A percentile compares a stretch with the other conserved stretches of the same genome.
phyloP scores from a whole-genome alignment of 2,888 invertebrate species.

The Perizoma flavofasciatum region DNA sequence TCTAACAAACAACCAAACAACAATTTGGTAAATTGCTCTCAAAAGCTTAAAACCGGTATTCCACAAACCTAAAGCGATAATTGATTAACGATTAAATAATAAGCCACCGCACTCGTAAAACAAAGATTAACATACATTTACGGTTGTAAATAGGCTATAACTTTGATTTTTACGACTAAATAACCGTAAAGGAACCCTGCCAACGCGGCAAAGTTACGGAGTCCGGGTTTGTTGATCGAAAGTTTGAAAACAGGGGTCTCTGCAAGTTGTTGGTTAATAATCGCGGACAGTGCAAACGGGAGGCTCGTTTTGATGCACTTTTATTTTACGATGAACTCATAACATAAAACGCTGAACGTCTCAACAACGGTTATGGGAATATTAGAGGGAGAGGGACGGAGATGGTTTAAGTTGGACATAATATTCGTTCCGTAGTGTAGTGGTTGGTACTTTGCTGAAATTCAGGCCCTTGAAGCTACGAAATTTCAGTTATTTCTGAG shows the following conservation, averaged over 20 bases:
- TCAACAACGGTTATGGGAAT: constrained; percentile 72
- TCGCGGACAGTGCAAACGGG: constrained; percentile 79
- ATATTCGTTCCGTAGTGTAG: constrained; percentile 16
- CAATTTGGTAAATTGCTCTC: constrained; percentile 27
- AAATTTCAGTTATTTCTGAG: too few relatives aligned
- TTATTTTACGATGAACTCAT: constrained; percentile 81
- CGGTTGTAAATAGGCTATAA: constrained; percentile 83
- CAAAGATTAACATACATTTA: constrained; percentile 84
- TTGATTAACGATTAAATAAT: constrained; percentile 82
- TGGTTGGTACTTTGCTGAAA: constrained; percentile 12
- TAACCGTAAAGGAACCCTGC: constrained; percentile 83
- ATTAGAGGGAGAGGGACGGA: constrained; percentile 53
- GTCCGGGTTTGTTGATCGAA: constrained; percentile 40
- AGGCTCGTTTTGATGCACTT: constrained; percentile 79
- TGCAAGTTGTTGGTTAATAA: constrained; percentile 66
- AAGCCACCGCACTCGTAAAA: constrained; percentile 80
- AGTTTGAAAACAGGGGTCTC: constrained; percentile 42
- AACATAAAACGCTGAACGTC: constrained; percentile 81
- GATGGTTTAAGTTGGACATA: constrained; percentile 21
- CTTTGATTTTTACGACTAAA: constrained; percentile 85
- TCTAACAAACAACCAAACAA: constrained; percentile 29
- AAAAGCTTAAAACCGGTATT: constrained; percentile 61
- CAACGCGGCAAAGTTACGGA: constrained; percentile 59
- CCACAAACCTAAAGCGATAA: constrained; percentile 70
- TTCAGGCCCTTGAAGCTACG: neutral